Percentiles rank a stretch among this genome's conserved stretches.
These are phyloP conservation scores for Naso thynnoides DNA, from an alignment of 2,797 vertebrate genomes.

Conservation along the genomic window DNA sequence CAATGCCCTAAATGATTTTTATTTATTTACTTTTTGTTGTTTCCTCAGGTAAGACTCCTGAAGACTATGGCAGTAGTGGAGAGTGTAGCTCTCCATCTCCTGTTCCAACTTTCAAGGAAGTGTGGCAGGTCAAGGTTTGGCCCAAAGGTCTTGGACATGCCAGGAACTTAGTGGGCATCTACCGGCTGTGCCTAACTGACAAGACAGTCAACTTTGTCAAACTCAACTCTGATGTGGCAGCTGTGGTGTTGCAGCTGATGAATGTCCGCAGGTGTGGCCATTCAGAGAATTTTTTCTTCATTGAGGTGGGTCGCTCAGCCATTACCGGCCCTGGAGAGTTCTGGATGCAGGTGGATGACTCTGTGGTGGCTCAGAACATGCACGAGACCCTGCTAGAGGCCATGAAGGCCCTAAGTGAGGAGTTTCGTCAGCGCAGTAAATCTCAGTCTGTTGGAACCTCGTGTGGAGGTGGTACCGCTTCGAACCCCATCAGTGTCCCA, in stretches of 20 bases:
- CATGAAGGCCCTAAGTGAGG: constrained; percentile 92
- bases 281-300: constrained; percentile 91
- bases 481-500: constrained; percentile 89
- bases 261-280: constrained; percentile 89
- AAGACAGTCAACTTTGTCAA: constrained; percentile 90
- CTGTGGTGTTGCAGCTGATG: constrained; percentile 89
- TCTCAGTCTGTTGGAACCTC: constrained; percentile 87
- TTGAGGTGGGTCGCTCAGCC: constrained; percentile 89
- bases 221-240: constrained; percentile 86
- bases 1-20: not conserved
- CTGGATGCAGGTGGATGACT: constrained; percentile 90
- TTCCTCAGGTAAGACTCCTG: constrained; percentile 81
- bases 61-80: constrained; percentile 83
- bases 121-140: constrained; percentile 91
- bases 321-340: constrained; percentile 87
- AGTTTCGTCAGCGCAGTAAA: constrained; percentile 88
- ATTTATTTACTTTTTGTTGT: constrained; percentile 33
- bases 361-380: constrained; percentile 91
- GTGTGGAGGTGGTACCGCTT: constrained; percentile 85
- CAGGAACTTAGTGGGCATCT: constrained; percentile 87
- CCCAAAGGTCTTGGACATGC: constrained; percentile 89
- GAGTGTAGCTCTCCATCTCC: constrained; percentile 84
- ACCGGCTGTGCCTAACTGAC: constrained; percentile 89
- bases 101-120: constrained; percentile 88
- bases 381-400: constrained; percentile 91